Evolutionary conservation across 2,797 vertebrate genomes (phyloP), one percentile per base, ranked within the genome.

Genomic region (Yasuhikotakia modesta): DNA sequence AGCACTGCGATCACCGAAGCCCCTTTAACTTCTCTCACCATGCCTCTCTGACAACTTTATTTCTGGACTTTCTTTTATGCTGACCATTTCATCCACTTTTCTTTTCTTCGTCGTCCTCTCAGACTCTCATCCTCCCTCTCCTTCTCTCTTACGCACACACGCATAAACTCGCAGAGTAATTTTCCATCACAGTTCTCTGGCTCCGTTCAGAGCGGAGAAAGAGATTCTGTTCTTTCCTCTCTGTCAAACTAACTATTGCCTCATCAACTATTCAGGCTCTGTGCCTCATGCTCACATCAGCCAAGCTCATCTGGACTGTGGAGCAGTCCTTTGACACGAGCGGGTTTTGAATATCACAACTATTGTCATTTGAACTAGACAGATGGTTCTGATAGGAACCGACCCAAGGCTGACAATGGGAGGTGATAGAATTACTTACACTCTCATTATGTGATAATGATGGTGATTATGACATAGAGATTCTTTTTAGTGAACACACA

Each of bases 221-320:
- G 77, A 63, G 43, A 65, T 78, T 81, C 79, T 74, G 71, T 81
- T 84, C 85, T 81, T 68, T 69, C 80, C 80, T 84, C 84, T 85
- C 85, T 89, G 65, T 88, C 87, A 88, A 87, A 89, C 89, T 89
- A 88, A 86, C 85, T 87, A 86, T 81, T 79, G 79, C 86, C 92
- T 93, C 92, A 94, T 94, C 90, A 94, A 93, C 88, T 92, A 93
- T 94, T 93, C 92, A 94, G 88, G 89, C 90, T 89, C 89, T 88
- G 83, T 78, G 89, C 88, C 86, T 90, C 90, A 85, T 87, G 87
- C 86, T 79, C 86, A 73, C 88, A 92, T 92, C 88, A 93, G 91
- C 91, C 87, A 91, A 83, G 81, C 83, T 77, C 84, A 88, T 89
- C 90, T 91, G 84, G 80, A 84, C 85, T 64, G 76, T 35, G 77